These are phyloP conservation scores for Epinotia nisella DNA, from an alignment of 2,888 invertebrate species.

Conservation along the genomic window DNA sequence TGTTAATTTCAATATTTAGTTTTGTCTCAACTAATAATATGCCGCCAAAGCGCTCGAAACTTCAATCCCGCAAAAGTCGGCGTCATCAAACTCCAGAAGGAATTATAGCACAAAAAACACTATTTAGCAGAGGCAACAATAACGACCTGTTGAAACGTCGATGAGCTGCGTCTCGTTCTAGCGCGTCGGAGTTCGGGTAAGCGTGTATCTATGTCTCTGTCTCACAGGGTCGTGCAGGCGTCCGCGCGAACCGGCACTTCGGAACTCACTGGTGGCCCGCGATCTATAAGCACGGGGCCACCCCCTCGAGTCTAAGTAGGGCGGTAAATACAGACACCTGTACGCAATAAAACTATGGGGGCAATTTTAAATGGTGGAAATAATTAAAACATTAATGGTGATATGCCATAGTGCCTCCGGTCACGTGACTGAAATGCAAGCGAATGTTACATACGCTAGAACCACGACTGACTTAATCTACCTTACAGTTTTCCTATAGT, in stretches of 20 bases:
- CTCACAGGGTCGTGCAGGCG: constrained; percentile 60
- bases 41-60: not conserved
- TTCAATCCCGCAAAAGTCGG: constrained; percentile 4
- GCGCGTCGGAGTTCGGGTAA: constrained; percentile 48
- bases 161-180: constrained; percentile 69
- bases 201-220: constrained; percentile 68
- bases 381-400: constrained; percentile 15
- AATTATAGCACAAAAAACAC: constrained; percentile 78
- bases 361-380: constrained; percentile 32
- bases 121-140: constrained; percentile 79
- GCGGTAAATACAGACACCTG: constrained; percentile 81
- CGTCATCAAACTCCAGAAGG: constrained; percentile 57
- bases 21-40: not conserved
- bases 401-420: constrained; percentile 4
- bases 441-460: not conserved
- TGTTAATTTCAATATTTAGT: not conserved
- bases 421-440: not conserved
- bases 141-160: constrained; percentile 82
- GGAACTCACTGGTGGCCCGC: constrained; percentile 72
- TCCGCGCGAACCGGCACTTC: constrained; percentile 75
- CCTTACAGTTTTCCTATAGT: too few relatives aligned
- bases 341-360: constrained; percentile 50
- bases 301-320: constrained; percentile 70
- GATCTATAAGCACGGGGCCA: constrained; percentile 77
- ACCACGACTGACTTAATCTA: too few relatives aligned